Evolutionary conservation across 2,888 invertebrate species (phyloP).

Genomic region (Neria commutata): DNA sequence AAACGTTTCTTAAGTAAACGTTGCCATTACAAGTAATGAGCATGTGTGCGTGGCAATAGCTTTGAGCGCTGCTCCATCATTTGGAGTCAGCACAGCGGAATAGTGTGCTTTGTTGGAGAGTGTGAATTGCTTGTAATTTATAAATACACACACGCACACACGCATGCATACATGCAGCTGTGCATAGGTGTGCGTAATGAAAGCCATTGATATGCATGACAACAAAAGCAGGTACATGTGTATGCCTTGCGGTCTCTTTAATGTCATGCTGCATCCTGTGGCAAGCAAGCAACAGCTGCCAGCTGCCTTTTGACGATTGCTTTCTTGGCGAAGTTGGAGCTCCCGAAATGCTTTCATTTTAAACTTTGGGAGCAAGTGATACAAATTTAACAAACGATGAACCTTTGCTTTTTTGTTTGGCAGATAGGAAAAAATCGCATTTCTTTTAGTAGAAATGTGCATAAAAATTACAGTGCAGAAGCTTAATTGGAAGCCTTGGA

Average conservation of each 20-base stretch:
- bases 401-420: no score
- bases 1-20: slow-evolving; percentile 3
- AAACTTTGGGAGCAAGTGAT: no score
- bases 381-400: no score
- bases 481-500: no score
- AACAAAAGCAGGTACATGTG: no score
- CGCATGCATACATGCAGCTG: background rate
- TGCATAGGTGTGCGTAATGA: background rate
- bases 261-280: background rate
- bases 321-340: no score
- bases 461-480: no score
- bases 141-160: background rate
- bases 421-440: no score
- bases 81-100: background rate
- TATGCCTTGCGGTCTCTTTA: slow-evolving; percentile 2
- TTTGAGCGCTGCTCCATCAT: background rate
- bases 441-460: no score
- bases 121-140: background rate
- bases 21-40: slow-evolving; percentile 2
- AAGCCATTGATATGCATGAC: no score
- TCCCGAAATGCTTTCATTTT: background rate
- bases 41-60: background rate
- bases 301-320: no score
- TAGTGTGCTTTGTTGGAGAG: background rate
- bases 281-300: background rate